Conservation (phyloP, 2,797 vertebrate species). For the Aldrovandia affinis region DNA sequence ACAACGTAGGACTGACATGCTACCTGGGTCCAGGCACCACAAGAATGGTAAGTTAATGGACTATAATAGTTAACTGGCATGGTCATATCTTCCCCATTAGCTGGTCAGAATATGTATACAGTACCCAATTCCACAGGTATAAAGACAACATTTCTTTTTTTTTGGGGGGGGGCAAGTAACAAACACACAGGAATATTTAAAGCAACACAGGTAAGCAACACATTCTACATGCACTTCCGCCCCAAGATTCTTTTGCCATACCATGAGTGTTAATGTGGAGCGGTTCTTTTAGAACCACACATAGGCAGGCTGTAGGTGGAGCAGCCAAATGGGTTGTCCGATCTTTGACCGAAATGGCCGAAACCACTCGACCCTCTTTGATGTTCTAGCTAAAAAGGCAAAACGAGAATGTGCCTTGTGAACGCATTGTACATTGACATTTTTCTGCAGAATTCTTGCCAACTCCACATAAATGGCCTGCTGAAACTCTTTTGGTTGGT, state of each 20-base stretch:
- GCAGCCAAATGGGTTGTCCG: neutral
- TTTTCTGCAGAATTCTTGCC: neutral
- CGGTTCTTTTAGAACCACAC: neutral
- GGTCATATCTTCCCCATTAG: conserved; percentile 1
- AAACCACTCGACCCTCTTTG: neutral
- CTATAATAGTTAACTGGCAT: conserved; percentile 24
- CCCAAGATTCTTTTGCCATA: conserved; percentile 16
- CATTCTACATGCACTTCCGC: conserved; percentile 38
- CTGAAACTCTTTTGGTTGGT: too few relatives aligned
- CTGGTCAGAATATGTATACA: conserved; percentile 3
- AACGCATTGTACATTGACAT: neutral
- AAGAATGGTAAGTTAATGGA: conserved; percentile 40
- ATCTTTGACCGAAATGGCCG: neutral
- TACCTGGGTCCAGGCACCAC: conserved; percentile 54
- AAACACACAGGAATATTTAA: conserved; percentile 42
- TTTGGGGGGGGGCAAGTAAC: neutral
- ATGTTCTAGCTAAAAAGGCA: neutral
- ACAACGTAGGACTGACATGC: conserved; percentile 37
- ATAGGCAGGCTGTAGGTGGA: too few relatives aligned
- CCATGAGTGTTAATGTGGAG: conserved; percentile 22
- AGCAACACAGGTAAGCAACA: conserved; percentile 4
- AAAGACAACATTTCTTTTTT: neutral
- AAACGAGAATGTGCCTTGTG: neutral
- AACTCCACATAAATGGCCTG: too few relatives aligned
- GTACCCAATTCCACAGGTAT: conserved; percentile 19